Base-by-base conservation (phyloP, 53 echinoderm and acorn worm genomes). In the Patiria pectinifera region DNA sequence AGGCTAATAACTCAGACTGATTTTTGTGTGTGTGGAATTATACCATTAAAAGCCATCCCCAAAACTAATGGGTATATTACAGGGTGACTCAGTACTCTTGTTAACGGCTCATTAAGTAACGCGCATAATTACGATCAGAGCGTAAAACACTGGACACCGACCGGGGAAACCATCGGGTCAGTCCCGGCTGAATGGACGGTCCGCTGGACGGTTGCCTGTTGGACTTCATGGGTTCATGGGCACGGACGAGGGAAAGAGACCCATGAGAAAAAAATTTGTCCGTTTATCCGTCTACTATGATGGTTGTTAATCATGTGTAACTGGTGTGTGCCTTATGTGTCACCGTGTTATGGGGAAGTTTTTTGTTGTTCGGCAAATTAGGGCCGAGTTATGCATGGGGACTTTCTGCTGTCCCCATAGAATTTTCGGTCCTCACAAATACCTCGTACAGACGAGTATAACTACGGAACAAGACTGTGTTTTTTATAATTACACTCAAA, bases 41-140 rank as follows among this genome's bases (percentile, higher is more conserved):
- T 69, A 69, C 16, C 13, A 69, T 69, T 69, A 69, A 6, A 21
- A 21, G 15, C 69, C 53, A 53, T 2, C 53, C 53, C 53, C 19
- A 18, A 66, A 74, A 10, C 74, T 23, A 23, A 22, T 10, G 74
- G n/a, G 22, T 23, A 2, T 22, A 24, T n/a, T 74, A 74, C 24
- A 74, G 74, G 74, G 74, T 23, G 74, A 74, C 6, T 74, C 74
- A 74, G 74, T 10, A 74, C 74, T 74, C 74, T 74, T 74, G 74
- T 74, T 74, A 4, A 24, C 74, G 74, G 74, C 24, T 23, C 74
- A 74, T 74, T 74, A 74, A 53, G 53, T 10, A 24, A 24, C 74
- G 22, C 3, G 24, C 24, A 53, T 53, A 53, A 53, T 53, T 10
- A 24, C 9, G 22, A 23, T 24, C 74, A n/a, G 74, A 74, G 74